Conservation (phyloP, 2,113 vertebrate genomes). For the Actenoides lindsayi region DNA sequence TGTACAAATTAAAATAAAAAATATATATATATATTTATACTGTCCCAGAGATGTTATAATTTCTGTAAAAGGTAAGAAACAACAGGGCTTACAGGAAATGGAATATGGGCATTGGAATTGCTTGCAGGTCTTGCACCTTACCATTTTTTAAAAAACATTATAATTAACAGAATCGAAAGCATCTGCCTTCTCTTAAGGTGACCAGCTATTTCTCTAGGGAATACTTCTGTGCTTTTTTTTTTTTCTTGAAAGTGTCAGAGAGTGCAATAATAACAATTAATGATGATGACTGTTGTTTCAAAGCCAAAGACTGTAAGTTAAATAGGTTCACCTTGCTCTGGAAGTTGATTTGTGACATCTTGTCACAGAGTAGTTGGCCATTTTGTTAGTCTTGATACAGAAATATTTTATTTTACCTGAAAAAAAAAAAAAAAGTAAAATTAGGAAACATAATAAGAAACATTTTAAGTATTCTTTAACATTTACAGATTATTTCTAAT, state of each 20-base stretch:
- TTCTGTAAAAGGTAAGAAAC: not conserved
- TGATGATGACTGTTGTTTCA: slow-evolving; percentile 32
- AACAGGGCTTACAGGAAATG: rapidly evolving
- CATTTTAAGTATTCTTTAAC: not conserved
- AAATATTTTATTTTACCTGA: not conserved
- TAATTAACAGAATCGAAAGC: not conserved
- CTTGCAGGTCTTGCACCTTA: not conserved
- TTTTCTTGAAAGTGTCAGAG: not conserved
- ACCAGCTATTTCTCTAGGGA: not conserved
- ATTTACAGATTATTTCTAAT: not conserved
- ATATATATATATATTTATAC: not conserved
- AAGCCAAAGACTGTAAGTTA: slow-evolving; percentile 20
- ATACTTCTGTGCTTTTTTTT: not conserved
- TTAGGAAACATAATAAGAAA: not conserved
- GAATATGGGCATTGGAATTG: not conserved
- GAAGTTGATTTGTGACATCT: slow-evolving; percentile 33
- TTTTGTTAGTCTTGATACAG: not conserved
- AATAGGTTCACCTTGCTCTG: not conserved
- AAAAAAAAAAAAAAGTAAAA: not conserved
- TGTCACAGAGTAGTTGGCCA: not conserved
- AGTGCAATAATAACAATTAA: slow-evolving; percentile 47
- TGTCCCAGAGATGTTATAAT: not conserved
- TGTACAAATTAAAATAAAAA: not conserved
- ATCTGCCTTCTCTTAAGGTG: not conserved
- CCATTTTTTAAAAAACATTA: not conserved